Conservation (phyloP, 2,797 vertebrate genomes). For the Argya squamiceps region DNA sequence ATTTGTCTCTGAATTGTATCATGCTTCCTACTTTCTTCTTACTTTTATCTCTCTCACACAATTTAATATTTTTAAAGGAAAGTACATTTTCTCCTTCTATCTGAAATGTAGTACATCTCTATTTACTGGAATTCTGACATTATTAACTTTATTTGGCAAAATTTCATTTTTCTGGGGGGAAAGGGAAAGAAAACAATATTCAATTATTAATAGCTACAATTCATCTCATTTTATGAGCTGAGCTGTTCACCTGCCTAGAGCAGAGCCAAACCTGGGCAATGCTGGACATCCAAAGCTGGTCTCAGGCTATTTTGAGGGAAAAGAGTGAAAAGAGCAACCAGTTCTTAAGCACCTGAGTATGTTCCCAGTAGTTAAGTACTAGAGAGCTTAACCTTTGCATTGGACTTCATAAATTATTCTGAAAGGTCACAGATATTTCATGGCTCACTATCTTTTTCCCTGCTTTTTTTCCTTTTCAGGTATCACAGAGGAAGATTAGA, state of each 20-base stretch:
- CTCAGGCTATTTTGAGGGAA: background rate
- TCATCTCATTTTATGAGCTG: background rate
- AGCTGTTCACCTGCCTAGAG: background rate
- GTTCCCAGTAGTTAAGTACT: background rate
- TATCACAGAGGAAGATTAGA: background rate
- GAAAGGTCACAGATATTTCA: background rate
- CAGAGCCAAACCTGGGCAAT: background rate
- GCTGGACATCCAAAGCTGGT: background rate
- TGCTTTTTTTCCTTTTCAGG: background rate
- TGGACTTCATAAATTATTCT: background rate
- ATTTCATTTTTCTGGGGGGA: background rate
- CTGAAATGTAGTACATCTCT: background rate
- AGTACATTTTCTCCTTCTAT: background rate
- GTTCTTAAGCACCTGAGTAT: background rate
- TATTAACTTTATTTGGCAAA: background rate
- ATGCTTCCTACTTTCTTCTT: background rate
- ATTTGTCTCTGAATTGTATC: background rate
- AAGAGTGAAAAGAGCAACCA: background rate
- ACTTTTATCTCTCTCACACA: rapidly evolving
- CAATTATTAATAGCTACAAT: background rate
- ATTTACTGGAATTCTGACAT: background rate
- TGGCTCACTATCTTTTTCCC: background rate
- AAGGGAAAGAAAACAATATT: background rate
- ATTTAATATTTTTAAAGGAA: background rate
- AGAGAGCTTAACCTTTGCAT: background rate